phyloP scores from a whole-genome alignment of 2,888 invertebrate genomes.

The Ashinkailepas kermadecensis region DNA sequence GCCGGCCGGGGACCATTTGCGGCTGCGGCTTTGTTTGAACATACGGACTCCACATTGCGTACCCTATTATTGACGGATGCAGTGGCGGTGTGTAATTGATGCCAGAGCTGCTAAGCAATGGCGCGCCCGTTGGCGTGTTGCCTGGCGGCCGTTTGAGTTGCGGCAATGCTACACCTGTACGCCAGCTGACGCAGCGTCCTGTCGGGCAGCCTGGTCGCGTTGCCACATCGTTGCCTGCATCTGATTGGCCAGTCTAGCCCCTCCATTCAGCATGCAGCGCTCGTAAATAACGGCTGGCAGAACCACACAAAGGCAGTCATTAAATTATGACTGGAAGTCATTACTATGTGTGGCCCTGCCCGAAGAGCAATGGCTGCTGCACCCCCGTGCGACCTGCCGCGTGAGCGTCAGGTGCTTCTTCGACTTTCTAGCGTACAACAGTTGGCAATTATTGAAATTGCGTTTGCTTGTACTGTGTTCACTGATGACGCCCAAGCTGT shows the following conservation, averaged over 20 bases:
- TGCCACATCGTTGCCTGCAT: background rate
- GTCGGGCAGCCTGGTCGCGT: background rate
- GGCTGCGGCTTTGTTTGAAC: background rate
- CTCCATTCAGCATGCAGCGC: constrained; percentile 24
- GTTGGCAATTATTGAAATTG: background rate
- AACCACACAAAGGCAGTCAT: constrained; percentile 17
- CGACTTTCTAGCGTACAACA: background rate
- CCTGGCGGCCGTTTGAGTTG: too few relatives aligned
- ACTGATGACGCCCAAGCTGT: background rate
- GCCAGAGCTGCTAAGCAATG: background rate
- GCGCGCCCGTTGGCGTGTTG: too few relatives aligned
- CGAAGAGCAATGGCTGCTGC: constrained; percentile 13
- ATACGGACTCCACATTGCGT: background rate
- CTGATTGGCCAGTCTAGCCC: constrained; percentile 15
- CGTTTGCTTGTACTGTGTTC: background rate
- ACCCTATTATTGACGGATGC: background rate
- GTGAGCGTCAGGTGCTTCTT: background rate
- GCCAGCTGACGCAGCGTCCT: background rate
- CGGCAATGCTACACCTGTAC: background rate
- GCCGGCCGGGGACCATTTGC: background rate
- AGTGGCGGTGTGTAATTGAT: background rate
- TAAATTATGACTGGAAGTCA: constrained; percentile 21
- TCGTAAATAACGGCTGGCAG: constrained; percentile 1
- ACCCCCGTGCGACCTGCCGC: background rate
- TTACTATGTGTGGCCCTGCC: background rate